A percentile compares a stretch with the other conserved stretches of the same genome.
These are phyloP conservation scores for Leptinotarsa rubiginosa DNA, from an alignment of 2,888 invertebrate species.

Conservation along the genomic window DNA sequence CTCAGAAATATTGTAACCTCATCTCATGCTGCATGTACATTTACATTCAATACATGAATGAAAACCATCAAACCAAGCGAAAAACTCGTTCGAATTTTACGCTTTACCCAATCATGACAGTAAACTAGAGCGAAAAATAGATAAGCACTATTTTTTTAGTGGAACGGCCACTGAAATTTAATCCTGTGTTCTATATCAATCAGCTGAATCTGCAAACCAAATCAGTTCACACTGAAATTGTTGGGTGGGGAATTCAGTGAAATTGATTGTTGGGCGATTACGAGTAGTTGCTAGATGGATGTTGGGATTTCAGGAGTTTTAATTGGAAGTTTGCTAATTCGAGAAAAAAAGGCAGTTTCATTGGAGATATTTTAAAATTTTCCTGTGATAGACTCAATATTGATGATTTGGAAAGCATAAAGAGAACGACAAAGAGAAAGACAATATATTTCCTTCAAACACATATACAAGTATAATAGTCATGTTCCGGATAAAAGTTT, in stretches of 20 bases:
- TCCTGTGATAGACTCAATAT: too few relatives aligned
- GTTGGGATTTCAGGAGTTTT: background rate
- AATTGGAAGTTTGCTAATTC: background rate
- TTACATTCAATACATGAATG: slow-evolving; percentile 12
- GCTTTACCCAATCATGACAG: slow-evolving; percentile 22
- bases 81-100: slow-evolving; percentile 3
- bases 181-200: slow-evolving; percentile 41
- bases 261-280: slow-evolving; percentile 5
- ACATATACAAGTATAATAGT: too few relatives aligned
- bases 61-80: slow-evolving; percentile 2
- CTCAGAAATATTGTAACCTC: background rate
- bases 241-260: background rate
- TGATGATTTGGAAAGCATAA: too few relatives aligned
- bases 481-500: too few relatives aligned
- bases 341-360: background rate
- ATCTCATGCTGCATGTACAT: slow-evolving; percentile 45
- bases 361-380: too few relatives aligned
- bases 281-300: background rate
- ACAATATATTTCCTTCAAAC: too few relatives aligned
- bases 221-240: slow-evolving; percentile 37
- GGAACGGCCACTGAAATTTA: slow-evolving; percentile 26
- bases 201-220: slow-evolving; percentile 47
- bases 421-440: too few relatives aligned
- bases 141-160: slow-evolving; percentile 30
- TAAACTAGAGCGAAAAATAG: slow-evolving; percentile 34